These are phyloP conservation scores for Megaleporinus macrocephalus DNA, from an alignment of 2,113 vertebrate species.

Conservation along the genomic window DNA sequence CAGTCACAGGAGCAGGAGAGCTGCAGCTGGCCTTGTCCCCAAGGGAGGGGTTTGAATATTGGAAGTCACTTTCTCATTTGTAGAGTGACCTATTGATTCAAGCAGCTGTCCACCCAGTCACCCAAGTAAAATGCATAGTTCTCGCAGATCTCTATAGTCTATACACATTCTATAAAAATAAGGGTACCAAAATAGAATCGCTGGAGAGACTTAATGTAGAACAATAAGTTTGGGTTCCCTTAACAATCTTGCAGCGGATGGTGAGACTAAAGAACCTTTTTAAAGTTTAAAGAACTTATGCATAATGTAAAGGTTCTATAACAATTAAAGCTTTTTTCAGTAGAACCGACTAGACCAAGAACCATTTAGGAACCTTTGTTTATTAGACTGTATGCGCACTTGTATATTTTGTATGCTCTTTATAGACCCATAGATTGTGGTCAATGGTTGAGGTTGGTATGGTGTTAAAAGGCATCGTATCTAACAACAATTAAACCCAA, in stretches of 20 bases:
- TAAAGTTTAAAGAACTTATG: too few relatives aligned
- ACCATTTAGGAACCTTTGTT: background rate
- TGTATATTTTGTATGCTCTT: too few relatives aligned
- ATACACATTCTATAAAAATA: too few relatives aligned
- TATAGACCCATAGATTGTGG: too few relatives aligned
- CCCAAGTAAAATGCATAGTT: background rate
- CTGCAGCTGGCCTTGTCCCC: background rate
- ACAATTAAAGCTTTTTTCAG: too few relatives aligned
- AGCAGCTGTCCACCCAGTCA: background rate
- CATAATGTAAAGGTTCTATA: too few relatives aligned
- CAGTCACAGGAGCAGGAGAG: background rate
- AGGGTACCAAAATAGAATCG: background rate
- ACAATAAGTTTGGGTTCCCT: too few relatives aligned
- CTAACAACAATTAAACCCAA: too few relatives aligned
- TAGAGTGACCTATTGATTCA: background rate
- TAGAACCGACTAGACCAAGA: background rate
- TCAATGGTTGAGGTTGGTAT: too few relatives aligned
- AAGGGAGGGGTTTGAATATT: background rate
- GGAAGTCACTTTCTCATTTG: background rate
- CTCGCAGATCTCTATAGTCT: background rate
- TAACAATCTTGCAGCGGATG: background rate
- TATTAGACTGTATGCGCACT: background rate
- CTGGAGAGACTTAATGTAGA: background rate
- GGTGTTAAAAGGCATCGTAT: too few relatives aligned
- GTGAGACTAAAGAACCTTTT: too few relatives aligned